Conservation (phyloP, 2,113 vertebrate species). For the Actinemys pallida region DNA sequence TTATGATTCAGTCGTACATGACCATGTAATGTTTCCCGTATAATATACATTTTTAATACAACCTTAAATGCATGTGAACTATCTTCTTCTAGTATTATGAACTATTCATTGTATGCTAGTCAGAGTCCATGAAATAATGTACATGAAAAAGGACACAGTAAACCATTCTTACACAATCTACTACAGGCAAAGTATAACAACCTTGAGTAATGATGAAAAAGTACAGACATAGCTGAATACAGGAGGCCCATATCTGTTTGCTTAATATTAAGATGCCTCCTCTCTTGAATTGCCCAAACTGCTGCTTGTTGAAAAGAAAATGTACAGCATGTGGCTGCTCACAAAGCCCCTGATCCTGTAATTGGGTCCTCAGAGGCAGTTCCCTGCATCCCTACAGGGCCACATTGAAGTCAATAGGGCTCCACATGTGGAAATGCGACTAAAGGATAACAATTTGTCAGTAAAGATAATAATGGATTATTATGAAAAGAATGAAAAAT, state of each 20-base stretch:
- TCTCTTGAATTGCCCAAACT: not conserved
- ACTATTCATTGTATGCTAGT: not conserved
- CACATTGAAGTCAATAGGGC: accelerated
- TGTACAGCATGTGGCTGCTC: accelerated
- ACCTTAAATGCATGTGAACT: not conserved
- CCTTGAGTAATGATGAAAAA: not conserved
- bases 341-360: not conserved
- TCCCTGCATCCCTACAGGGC: not conserved
- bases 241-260: not conserved
- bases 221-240: not conserved
- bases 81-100: not conserved
- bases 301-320: not conserved
- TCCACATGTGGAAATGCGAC: not conserved
- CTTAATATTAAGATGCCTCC: not conserved
- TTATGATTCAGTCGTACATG: not conserved
- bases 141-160: not conserved
- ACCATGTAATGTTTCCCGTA: not conserved
- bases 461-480: not conserved
- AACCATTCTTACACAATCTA: not conserved
- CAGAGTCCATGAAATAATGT: not conserved
- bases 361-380: not conserved
- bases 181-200: not conserved
- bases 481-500: constrained; percentile 4
- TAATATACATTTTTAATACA: not conserved
- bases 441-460: not conserved